Conservation (phyloP, 2,888 invertebrate genomes). For the Crossocerus cetratus region DNA sequence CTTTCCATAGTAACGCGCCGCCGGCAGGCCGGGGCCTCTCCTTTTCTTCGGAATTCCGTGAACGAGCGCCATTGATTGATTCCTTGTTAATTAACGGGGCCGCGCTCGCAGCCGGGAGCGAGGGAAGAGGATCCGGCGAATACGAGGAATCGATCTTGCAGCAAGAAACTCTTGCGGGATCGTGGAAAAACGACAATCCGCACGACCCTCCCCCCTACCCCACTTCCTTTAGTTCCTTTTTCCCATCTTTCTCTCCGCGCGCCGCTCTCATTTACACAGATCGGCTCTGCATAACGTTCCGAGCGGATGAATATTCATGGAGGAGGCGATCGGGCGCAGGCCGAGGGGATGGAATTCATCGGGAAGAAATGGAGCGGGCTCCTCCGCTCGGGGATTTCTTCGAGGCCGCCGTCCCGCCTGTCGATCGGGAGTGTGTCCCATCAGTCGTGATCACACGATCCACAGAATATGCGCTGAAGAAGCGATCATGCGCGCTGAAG, state of each 20-base stretch:
- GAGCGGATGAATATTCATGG: constrained; percentile 67
- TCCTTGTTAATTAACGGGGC: constrained; percentile 70
- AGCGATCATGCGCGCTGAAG: background rate
- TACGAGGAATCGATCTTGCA: constrained; percentile 59
- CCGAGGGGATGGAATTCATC: constrained; percentile 36
- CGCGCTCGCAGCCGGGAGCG: constrained; percentile 39
- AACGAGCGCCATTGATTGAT: constrained; percentile 66
- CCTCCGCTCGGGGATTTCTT: constrained; percentile 29
- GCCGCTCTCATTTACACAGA: constrained; percentile 12
- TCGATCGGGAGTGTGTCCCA: constrained; percentile 24
- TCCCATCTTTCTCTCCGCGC: constrained; percentile 3
- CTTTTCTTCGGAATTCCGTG: constrained; percentile 60
- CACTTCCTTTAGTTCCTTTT: background rate
- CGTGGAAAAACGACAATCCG: constrained; percentile 50
- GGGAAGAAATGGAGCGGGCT: constrained; percentile 44
- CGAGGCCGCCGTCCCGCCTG: constrained; percentile 28
- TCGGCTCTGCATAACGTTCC: constrained; percentile 62
- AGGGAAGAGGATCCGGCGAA: constrained; percentile 22
- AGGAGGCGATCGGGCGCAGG: constrained; percentile 9
- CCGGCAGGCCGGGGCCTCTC: background rate
- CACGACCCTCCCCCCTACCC: constrained; percentile 21
- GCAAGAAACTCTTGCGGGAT: constrained; percentile 60
- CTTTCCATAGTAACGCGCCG: background rate
- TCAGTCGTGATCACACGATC: constrained; percentile 20
- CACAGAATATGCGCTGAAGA: constrained; percentile 10